phyloP scores from a whole-genome alignment of 2,797 vertebrate genomes.

The Spinibarbus caldwelli region DNA sequence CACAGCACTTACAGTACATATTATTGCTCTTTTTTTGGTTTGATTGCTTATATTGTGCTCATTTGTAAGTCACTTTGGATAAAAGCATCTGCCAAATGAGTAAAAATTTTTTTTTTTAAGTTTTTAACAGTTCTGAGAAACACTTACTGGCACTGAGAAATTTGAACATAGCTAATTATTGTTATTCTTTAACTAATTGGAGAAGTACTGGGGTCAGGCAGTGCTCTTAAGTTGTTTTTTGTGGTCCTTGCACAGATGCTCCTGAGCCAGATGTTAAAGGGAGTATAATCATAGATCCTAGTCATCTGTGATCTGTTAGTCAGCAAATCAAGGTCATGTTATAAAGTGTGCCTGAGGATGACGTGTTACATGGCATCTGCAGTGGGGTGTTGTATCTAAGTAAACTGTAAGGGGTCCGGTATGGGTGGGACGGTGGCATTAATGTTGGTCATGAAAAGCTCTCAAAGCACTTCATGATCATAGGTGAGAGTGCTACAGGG shows the following conservation, averaged over 20 bases:
- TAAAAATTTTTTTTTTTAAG: too few relatives aligned
- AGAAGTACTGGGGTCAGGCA: neutral
- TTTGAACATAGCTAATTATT: too few relatives aligned
- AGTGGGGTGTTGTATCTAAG: neutral
- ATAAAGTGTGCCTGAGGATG: neutral
- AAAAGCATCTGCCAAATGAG: too few relatives aligned
- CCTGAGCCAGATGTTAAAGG: neutral
- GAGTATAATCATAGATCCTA: neutral
- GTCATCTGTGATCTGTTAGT: neutral
- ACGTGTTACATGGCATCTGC: neutral
- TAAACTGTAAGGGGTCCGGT: too few relatives aligned
- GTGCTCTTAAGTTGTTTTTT: neutral
- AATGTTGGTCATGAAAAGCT: neutral
- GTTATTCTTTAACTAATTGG: too few relatives aligned
- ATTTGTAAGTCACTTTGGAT: too few relatives aligned
- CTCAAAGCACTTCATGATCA: neutral
- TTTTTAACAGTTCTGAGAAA: too few relatives aligned
- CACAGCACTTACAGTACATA: too few relatives aligned
- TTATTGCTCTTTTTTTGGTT: too few relatives aligned
- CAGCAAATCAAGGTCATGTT: neutral
- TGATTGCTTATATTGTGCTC: too few relatives aligned
- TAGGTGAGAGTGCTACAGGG: neutral
- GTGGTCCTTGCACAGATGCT: neutral
- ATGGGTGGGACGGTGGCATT: neutral
- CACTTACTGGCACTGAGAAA: too few relatives aligned